phyloP scores from a whole-genome alignment of 2,888 invertebrate genomes.

The Drosophila histrio region DNA sequence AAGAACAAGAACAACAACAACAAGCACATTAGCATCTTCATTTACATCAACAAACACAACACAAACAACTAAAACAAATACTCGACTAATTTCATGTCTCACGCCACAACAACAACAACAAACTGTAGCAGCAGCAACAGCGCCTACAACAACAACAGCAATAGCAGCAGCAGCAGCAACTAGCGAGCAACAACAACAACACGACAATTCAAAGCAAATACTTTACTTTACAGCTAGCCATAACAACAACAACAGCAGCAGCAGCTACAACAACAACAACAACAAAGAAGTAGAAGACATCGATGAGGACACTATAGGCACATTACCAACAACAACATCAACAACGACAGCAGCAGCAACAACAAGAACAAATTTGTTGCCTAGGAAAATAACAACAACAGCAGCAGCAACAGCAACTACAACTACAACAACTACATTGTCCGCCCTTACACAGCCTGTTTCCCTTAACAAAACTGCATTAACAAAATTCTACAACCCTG shows the following conservation, averaged over 20 bases:
- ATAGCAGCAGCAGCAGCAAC: constrained; percentile 30
- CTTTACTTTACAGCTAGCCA: constrained; percentile 69
- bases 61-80: constrained; percentile 55
- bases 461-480: background rate
- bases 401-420: background rate
- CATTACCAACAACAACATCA: constrained; percentile 24
- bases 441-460: background rate
- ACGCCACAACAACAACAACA: constrained; percentile 46
- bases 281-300: constrained; percentile 1
- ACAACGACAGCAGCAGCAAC: background rate
- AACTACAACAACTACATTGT: background rate
- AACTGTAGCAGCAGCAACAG: constrained; percentile 32
- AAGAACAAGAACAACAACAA: constrained; percentile 37
- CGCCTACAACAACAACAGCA: constrained; percentile 37
- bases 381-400: background rate
- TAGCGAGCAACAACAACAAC: constrained; percentile 44
- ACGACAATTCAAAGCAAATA: constrained; percentile 62
- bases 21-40: constrained; percentile 12
- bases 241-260: constrained; percentile 34
- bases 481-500: background rate
- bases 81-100: constrained; percentile 68
- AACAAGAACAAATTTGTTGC: background rate
- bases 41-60: constrained; percentile 33
- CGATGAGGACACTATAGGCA: constrained; percentile 15
- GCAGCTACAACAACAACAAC: constrained; percentile 23